Percentiles rank a stretch among this genome's conserved stretches.
phyloP scores from a whole-genome alignment of 2,888 invertebrate species.

The Drosophila quinaria region DNA sequence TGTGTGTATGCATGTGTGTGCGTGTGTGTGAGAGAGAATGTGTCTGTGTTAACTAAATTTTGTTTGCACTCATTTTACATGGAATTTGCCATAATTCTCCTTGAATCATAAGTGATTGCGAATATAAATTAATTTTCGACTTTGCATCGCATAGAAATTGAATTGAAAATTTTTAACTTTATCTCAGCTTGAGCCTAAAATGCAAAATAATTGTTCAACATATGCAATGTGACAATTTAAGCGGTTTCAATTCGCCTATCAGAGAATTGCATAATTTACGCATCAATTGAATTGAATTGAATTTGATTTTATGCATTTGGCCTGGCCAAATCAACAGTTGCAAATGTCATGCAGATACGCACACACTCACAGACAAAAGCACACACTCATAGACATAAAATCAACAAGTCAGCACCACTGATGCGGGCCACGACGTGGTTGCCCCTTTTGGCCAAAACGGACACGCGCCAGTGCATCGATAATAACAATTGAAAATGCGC shows the following conservation, averaged over 20 bases:
- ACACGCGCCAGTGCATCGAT: constrained; percentile 54
- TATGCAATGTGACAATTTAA: constrained; percentile 41
- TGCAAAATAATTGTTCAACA: constrained; percentile 1
- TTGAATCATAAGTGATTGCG: not conserved
- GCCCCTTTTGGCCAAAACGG: constrained; percentile 19
- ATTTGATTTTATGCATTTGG: constrained; percentile 45
- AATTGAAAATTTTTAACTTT: not conserved
- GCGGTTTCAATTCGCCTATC: constrained; percentile 43
- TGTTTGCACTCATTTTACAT: constrained; percentile 24
- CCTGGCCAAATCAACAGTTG: constrained; percentile 59
- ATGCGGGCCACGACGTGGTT: constrained; percentile 50
- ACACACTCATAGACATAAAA: constrained; percentile 27
- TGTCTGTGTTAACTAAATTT: constrained; percentile 40
- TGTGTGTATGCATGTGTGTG: not conserved
- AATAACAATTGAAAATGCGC: constrained; percentile 59
- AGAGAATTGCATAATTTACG: constrained; percentile 53
- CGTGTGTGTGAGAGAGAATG: not conserved
- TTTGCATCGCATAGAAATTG: not conserved
- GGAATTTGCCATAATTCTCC: constrained; percentile 40
- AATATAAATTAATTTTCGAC: not conserved
- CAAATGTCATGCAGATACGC: constrained; percentile 45
- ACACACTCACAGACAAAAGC: constrained; percentile 8
- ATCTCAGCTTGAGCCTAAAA: not conserved
- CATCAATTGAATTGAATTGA: constrained; percentile 28
- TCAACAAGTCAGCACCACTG: constrained; percentile 59